Conservation (phyloP, 2,888 invertebrate genomes). For the Hybos culiciformis region DNA sequence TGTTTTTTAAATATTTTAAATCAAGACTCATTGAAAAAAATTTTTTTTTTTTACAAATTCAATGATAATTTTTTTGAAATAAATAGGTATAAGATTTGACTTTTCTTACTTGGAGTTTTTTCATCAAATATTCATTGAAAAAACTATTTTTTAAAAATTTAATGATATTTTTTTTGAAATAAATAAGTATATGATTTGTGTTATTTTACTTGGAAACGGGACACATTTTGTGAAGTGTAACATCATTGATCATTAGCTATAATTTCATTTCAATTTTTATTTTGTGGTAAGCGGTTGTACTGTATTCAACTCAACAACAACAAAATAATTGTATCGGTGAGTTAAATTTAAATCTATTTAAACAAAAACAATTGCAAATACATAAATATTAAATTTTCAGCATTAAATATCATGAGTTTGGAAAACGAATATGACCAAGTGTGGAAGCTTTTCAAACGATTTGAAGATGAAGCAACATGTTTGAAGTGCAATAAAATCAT, state of each 20-base stretch:
- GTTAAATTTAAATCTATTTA: not conserved
- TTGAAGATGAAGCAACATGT: not conserved
- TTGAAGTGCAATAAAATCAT: not conserved
- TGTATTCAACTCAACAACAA: not conserved
- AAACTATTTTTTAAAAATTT: not conserved
- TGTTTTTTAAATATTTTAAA: slow-evolving; percentile 1
- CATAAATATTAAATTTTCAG: slow-evolving; percentile 1
- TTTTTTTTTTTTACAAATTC: not conserved
- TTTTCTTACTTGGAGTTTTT: not conserved
- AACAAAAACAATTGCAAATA: not conserved
- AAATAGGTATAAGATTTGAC: not conserved
- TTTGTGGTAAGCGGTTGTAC: not conserved
- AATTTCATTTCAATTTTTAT: not conserved
- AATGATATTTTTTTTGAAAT: not conserved
- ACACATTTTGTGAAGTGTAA: not conserved
- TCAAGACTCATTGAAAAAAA: not conserved
- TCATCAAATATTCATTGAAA: not conserved
- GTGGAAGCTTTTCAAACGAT: slow-evolving; percentile 2
- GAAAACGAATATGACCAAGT: not conserved
- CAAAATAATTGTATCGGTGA: not conserved
- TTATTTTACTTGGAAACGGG: not conserved
- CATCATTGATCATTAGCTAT: not conserved
- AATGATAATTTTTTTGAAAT: too few species aligned
- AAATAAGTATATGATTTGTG: too few species aligned
- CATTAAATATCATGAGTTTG: not conserved